Evolutionary conservation across 2,113 vertebrate species (phyloP).

Genomic region (Trichechus manatus): DNA sequence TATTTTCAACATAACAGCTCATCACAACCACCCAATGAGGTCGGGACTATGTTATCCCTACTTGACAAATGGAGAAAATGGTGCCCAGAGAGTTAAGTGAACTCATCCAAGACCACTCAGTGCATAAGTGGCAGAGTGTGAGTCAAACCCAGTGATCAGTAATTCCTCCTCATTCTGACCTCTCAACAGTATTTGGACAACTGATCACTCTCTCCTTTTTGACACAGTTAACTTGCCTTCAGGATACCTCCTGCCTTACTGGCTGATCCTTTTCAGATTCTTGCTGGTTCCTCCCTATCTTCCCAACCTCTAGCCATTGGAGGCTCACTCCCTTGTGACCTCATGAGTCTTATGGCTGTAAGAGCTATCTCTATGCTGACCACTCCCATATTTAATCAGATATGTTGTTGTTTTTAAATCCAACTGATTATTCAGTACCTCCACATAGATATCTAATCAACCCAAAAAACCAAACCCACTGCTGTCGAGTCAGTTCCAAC

Average conservation of each 20-base stretch:
- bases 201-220: neutral
- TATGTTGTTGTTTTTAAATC: neutral
- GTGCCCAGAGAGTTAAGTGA: neutral
- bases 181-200: fast-evolving
- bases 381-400: neutral
- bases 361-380: neutral
- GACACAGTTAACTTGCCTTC: neutral
- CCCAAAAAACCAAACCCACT: too few relatives aligned
- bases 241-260: too few relatives aligned
- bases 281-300: neutral
- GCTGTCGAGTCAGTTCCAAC: too few relatives aligned
- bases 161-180: neutral
- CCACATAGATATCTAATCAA: neutral
- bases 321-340: neutral
- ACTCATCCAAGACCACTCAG: neutral
- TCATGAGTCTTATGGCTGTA: neutral
- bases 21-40: neutral
- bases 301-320: neutral
- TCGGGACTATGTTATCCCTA: neutral
- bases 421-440: neutral
- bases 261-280: neutral
- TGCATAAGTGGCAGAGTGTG: neutral
- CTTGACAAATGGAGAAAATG: neutral
- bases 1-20: neutral
- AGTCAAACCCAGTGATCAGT: fast-evolving